Evolutionary conservation across 2,113 vertebrate species (phyloP), one percentile per base, ranked within the genome.

Genomic region (Prionailurus bengalensis): DNA sequence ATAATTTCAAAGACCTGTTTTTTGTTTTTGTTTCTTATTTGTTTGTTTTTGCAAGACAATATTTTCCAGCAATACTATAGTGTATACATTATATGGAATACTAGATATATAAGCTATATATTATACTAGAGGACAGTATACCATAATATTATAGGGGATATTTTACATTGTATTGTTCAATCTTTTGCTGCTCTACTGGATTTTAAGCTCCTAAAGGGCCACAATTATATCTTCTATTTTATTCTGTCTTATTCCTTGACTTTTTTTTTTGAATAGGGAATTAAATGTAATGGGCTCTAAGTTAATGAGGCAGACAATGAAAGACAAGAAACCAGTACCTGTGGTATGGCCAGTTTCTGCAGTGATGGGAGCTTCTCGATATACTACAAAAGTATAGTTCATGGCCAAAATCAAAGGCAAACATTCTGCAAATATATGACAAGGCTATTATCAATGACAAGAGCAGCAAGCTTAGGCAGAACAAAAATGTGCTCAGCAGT

Each of bases 371-470:
- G 39, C 66, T 79, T 70, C 51, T 65, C 21, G 48, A 79, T 63
- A 27, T 25, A 84, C 68, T 94, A 66, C 45, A 83, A 71, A 97
- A 89, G 27, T 74, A n/a, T 31, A 89, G 36, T 58, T 93, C 83
- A 55, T 42, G n/a, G 79, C 39, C n/a, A 70, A 94, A 96, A 68
- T 74, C 63, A 91, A 95, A 92, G 61, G 29, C 27, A 96, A 14
- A 70, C 9, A 73, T 90, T 87, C 53, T 87, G 36, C 63, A 91
- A 85, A 79, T 63, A 73, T 17, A 21, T 87, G 79, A 93, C 86
- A 96, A 89, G 85, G 15, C 48, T n/a, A 81, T 81, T 81, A 81
- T 94, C 68, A 94, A 21, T 39, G 63, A 87, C 48, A 96, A 84
- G 58, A 95, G n/a, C 15, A 94, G 58, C 33, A 95, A 90, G 29